These are phyloP conservation scores for Anseranas semipalmata DNA, from an alignment of 2,113 vertebrate species.

Conservation along the genomic window DNA sequence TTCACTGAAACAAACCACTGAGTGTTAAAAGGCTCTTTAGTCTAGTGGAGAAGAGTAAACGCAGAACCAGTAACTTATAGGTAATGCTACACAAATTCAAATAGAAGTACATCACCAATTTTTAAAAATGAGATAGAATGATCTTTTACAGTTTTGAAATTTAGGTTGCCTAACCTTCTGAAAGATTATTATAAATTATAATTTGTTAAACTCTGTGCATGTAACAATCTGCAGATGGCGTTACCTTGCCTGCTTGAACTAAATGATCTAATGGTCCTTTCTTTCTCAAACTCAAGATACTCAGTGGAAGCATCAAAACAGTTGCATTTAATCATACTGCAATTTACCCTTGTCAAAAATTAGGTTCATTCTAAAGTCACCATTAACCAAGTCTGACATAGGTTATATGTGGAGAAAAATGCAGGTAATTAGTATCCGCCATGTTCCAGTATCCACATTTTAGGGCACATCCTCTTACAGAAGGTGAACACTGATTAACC, in stretches of 20 bases:
- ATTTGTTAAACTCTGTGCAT: not conserved
- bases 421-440: not conserved
- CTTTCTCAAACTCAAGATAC: not conserved
- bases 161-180: not conserved
- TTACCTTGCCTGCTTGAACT: not conserved
- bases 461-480: not conserved
- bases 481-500: not conserved
- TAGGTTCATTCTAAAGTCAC: not conserved
- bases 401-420: not conserved
- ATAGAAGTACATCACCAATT: not conserved
- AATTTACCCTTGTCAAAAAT: conserved; percentile 6
- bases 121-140: not conserved
- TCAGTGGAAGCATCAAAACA: not conserved
- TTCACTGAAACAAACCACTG: not conserved
- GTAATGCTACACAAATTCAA: not conserved
- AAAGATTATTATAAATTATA: not conserved
- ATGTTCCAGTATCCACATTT: not conserved
- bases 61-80: not conserved
- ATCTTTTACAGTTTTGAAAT: not conserved
- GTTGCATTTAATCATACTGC: not conserved
- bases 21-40: not conserved
- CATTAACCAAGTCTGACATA: not conserved
- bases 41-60: not conserved
- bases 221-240: not conserved
- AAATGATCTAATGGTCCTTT: not conserved